Base-by-base conservation (phyloP, 2,888 invertebrate genomes). In the Notodonta ziczac region DNA sequence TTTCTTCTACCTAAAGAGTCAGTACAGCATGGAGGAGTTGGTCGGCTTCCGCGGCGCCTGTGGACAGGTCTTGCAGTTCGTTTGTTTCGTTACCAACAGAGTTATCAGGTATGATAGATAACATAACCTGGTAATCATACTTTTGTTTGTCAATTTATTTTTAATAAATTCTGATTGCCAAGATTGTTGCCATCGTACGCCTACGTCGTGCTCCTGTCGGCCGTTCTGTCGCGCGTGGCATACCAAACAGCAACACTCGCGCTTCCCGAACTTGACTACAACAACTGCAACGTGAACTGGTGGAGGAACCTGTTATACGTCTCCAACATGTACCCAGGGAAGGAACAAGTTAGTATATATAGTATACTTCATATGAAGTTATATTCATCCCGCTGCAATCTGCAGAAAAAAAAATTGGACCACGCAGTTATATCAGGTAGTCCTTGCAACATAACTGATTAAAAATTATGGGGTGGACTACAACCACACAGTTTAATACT, bases 281-380 rank as follows among this genome's bases (percentile, higher is more conserved):
- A 80, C 60, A 95, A 93, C 74, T 96, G 96, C 77, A 93, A 93
- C 63, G 77, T 83, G 46, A 93, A 94, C 81, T 95, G 96, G 94
- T 96, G 96, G 95, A 88, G 95, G 63, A 96, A 96, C 79, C 85
- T 95, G 13, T 86, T 96, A 0, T 96, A 95, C 74, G 81, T 96
- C 56, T 95, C 95, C 70, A 95, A 94, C 1, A 87, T 95, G 44
- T 96, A 94, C 73, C 94, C 95, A 0, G 80, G 86, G 10, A 86
- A 91, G 2, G 94, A 96, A 78, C 94, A 95, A 93, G 96, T 96
- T 74, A 87, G 87, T 63, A 14, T 24, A 1, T 40, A 2, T 24
- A 2, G 24, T 24, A 24, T 24, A 24, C 24, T 24, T 24, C 24
- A n/a, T 12, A 14, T 7, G 35, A 35, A 35, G 35, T 7, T 35